Percentiles rank a stretch among this genome's conserved stretches.
phyloP scores from a whole-genome alignment of 2,797 vertebrate genomes.

The Sandelia bainsii region DNA sequence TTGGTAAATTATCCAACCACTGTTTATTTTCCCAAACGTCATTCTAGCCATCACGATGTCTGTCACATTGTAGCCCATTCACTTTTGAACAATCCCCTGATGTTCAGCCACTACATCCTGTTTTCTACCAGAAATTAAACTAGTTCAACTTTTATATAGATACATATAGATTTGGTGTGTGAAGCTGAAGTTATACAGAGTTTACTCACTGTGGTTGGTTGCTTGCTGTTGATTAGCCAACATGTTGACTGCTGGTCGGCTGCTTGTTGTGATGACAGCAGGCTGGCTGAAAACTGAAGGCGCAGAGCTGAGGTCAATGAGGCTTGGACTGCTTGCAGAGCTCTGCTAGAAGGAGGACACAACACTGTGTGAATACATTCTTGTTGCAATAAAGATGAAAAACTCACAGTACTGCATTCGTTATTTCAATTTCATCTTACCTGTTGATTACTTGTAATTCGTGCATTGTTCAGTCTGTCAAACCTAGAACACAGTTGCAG shows the following conservation, averaged over 20 bases:
- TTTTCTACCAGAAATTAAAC: constrained; percentile 8
- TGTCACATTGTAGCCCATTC: background rate
- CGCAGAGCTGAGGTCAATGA: constrained; percentile 81
- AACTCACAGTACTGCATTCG: background rate
- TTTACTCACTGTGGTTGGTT: constrained; percentile 85
- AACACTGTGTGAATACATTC: background rate
- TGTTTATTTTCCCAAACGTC: background rate
- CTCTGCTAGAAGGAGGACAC: constrained; percentile 45
- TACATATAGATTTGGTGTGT: background rate
- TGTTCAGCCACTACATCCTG: constrained; percentile 18
- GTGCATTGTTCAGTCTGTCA: constrained; percentile 89
- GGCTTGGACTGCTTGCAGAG: constrained; percentile 59
- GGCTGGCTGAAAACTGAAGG: constrained; percentile 73
- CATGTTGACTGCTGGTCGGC: constrained; percentile 62
- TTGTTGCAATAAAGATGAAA: background rate
- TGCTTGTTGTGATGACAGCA: constrained; percentile 67
- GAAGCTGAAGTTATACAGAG: background rate
- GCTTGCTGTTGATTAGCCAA: constrained; percentile 79
- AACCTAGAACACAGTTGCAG: constrained; percentile 84
- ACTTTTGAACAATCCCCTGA: constrained; percentile 1
- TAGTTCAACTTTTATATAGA: background rate
- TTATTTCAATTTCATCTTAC: constrained; percentile 52
- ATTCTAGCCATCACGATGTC: background rate
- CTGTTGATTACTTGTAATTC: constrained; percentile 70
- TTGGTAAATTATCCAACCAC: background rate